phyloP scores from a whole-genome alignment of 2,888 invertebrate species.

The Pomacea canaliculata region DNA sequence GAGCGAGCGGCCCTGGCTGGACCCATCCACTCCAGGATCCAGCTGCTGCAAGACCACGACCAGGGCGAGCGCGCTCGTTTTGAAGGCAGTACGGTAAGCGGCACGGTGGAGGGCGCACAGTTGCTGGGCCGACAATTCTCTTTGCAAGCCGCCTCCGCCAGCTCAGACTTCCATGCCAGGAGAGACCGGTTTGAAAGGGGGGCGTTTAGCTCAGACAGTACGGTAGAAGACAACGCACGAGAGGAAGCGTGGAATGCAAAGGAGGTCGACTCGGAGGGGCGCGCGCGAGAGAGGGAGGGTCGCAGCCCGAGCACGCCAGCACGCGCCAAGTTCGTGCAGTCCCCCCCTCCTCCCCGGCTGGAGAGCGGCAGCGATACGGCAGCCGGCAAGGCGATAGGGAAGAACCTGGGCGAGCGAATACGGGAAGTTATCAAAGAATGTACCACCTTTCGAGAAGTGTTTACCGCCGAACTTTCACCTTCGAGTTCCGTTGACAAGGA shows the following conservation, averaged over 20 bases:
- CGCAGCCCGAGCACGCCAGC: background rate
- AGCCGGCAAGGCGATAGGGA: background rate
- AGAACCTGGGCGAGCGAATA: slow-evolving; percentile 19
- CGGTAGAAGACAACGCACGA: background rate
- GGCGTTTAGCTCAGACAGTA: background rate
- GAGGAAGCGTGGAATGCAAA: no score
- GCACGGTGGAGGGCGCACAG: background rate
- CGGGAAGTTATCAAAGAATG: slow-evolving; percentile 21
- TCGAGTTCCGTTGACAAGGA: background rate
- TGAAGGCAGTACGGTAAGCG: slow-evolving; percentile 11
- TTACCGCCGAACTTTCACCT: slow-evolving; percentile 10
- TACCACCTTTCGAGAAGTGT: slow-evolving; percentile 2
- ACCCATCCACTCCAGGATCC: no score
- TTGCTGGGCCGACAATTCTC: no score
- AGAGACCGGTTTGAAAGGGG: background rate
- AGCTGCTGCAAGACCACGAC: no score
- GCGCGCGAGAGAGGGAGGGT: background rate
- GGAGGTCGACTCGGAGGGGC: no score
- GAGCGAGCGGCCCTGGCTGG: no score
- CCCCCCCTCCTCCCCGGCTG: background rate
- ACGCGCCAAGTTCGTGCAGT: slow-evolving; percentile 4
- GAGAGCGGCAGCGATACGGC: background rate
- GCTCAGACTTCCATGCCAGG: no score
- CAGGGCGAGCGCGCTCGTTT: background rate
- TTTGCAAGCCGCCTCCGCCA: no score